Evolutionary conservation across 35 echinoderm and acorn worm genomes (phyloP), one percentile per base, ranked within the genome.

Genomic region (Apostichopus japonicus): DNA sequence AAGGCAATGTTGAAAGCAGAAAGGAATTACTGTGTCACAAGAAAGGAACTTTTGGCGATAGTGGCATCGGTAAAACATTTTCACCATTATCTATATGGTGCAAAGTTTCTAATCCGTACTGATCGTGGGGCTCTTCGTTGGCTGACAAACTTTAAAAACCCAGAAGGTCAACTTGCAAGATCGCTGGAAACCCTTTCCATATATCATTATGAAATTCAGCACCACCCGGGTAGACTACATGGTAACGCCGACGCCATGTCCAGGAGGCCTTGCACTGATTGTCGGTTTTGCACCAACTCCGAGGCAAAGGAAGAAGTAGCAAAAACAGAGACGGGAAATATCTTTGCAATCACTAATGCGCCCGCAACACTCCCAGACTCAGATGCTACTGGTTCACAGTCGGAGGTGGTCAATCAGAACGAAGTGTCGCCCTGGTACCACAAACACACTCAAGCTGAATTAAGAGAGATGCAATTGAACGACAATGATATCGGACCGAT

Each of bases 81-180:
- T 80, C 77, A 93, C 55, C 92, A 96, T 25, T 93, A 91, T 62
- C 15, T 96, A 11, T 96, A 93, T 83, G 86, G 95, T 44, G 72
- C 56, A 5, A 93, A 91, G 55, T 87, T 93, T 52, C 55, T 67
- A 1, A 55, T 95, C 1, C 54, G 94, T 73, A 93, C 91, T 11
- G 91, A 95, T 58, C 91, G 93, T 65, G 92, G 79, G 22, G 95
- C 95, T 0, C 76, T 96, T 15, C 25, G 92, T 51, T 96, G 92
- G 92, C 51, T 96, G 11, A 86, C 78, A 53, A 95, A 93, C 33
- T 93, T 97, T 56, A 25, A 24, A 21, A 79, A 78, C 63, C 72
- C 91, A 1, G 71, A 73, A 19, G 71, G 71, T 4, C 71, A 73
- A 73, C 16, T 23, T 6, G 71, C 71, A 73, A 24, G 94, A 19